Conservation (phyloP, 2,797 vertebrate genomes). For the Hipposideros larvatus region DNA sequence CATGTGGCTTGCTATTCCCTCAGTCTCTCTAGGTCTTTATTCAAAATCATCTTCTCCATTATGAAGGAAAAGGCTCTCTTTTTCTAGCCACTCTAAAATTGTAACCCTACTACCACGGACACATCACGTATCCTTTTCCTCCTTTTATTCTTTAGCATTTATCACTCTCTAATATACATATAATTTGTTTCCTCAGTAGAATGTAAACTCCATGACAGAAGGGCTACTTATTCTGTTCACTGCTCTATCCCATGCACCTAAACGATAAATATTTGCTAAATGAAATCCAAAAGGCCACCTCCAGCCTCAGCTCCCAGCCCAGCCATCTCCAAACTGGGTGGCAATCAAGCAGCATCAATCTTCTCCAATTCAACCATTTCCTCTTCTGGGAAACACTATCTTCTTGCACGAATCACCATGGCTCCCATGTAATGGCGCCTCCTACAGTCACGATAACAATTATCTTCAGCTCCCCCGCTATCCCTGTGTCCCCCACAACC, state of each 20-base stretch:
- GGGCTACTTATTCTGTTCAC: background rate
- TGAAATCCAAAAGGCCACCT: conserved; percentile 39
- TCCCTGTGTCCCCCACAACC: background rate
- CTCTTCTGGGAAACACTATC: background rate
- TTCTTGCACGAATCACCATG: background rate
- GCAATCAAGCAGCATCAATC: background rate
- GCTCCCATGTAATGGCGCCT: background rate
- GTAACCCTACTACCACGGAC: background rate
- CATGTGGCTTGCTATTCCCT: background rate
- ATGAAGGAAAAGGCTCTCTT: background rate
- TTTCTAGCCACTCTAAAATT: conserved; percentile 7
- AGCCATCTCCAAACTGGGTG: conserved; percentile 3
- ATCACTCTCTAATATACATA: background rate
- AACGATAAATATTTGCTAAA: conserved; percentile 1
- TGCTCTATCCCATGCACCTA: conserved; percentile 30
- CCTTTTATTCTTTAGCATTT: background rate
- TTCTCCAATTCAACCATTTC: background rate
- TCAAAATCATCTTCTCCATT: conserved; percentile 20
- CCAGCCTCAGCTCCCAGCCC: background rate
- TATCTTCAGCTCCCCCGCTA: background rate
- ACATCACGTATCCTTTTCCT: background rate
- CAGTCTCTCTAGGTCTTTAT: background rate
- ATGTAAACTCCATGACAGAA: background rate
- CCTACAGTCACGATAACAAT: background rate
- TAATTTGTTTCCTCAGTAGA: background rate